These are phyloP conservation scores for Luperina testacea DNA, from an alignment of 2,888 invertebrate genomes.

Conservation along the genomic window DNA sequence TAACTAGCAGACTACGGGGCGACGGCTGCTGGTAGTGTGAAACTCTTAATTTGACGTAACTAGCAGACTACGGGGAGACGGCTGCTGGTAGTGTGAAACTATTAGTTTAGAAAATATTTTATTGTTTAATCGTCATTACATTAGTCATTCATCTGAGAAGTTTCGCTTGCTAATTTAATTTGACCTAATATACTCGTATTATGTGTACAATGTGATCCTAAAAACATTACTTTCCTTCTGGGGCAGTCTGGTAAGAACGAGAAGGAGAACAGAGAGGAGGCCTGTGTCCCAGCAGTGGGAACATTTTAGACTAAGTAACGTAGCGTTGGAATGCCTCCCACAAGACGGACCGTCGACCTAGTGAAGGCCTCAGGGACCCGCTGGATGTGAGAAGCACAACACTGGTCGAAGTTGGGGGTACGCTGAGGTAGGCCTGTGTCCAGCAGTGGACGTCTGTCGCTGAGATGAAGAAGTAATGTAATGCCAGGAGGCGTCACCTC, in stretches of 20 bases:
- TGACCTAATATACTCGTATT: neutral
- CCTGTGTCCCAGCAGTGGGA: neutral
- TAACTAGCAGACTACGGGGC: too few species aligned
- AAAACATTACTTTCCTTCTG: neutral
- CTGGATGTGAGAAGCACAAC: neutral
- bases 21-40: too few species aligned
- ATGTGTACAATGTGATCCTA: neutral
- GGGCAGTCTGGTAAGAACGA: too few species aligned
- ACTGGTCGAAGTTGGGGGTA: neutral
- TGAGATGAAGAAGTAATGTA: neutral
- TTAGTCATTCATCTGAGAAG: too few species aligned
- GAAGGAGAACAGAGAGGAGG: neutral
- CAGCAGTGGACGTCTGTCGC: too few species aligned
- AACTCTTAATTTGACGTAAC: too few species aligned
- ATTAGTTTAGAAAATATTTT: too few species aligned
- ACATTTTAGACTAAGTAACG: neutral
- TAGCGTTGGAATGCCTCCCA: neutral
- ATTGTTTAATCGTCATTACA: too few species aligned
- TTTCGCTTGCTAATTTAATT: neutral
- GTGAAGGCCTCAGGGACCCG: neutral
- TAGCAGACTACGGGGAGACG: too few species aligned
- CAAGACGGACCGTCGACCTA: neutral
- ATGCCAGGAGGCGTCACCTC: constrained; percentile 87
- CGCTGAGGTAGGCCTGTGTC: too few species aligned
- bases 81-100: too few species aligned